Conservation (phyloP, 2,113 vertebrate species). For the Urocolius indicus region DNA sequence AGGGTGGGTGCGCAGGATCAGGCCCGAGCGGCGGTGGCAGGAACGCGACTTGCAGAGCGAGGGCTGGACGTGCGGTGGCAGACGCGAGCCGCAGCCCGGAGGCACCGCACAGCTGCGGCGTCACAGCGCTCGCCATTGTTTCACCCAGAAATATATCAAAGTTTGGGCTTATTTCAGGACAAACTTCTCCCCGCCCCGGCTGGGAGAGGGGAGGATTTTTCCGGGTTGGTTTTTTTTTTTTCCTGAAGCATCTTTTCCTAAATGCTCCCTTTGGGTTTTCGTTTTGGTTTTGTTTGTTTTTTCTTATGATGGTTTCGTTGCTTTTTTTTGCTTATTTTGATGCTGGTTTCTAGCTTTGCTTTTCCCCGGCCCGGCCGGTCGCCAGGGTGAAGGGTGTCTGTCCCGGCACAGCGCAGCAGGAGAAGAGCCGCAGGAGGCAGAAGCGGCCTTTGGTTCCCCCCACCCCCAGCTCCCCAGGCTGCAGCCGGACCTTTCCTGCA, state of each 20-base stretch:
- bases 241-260: not conserved
- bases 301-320: accelerated
- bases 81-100: not conserved
- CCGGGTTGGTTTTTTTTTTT: not conserved
- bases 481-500: not conserved
- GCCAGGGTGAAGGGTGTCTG: not conserved
- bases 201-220: not conserved
- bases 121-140: not conserved
- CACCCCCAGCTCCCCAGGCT: not conserved
- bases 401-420: accelerated
- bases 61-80: conserved; percentile 26
- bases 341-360: accelerated
- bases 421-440: not conserved
- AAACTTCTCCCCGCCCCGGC: not conserved
- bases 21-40: accelerated
- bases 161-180: not conserved
- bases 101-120: accelerated
- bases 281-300: not conserved
- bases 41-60: accelerated
- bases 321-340: not conserved
- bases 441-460: not conserved
- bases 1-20: not conserved
- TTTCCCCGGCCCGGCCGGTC: accelerated
- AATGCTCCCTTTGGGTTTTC: not conserved
- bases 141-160: not conserved